Percentiles rank a stretch among this genome's conserved stretches.
These are phyloP conservation scores for Columba guinea DNA, from an alignment of 2,797 vertebrate species.

Conservation along the genomic window DNA sequence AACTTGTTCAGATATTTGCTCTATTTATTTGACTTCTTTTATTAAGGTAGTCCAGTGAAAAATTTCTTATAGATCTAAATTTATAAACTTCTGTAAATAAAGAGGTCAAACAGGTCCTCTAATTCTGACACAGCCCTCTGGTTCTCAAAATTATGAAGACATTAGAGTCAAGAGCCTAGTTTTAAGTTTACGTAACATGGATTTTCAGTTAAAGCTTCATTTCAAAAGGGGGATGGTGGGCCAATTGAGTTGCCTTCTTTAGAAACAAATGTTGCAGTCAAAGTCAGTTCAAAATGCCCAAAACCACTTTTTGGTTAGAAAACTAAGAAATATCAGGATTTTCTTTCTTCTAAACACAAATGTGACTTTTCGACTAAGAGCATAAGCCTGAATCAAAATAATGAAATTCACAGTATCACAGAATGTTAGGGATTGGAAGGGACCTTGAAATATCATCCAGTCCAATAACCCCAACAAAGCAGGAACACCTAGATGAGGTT, in stretches of 20 bases:
- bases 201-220: not conserved
- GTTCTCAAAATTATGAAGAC: not conserved
- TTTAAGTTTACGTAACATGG: not conserved
- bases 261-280: not conserved
- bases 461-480: no score
- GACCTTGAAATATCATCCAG: no score
- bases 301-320: not conserved
- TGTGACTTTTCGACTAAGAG: not conserved
- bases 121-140: not conserved
- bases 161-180: not conserved
- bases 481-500: no score
- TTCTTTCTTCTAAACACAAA: not conserved
- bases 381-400: not conserved
- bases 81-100: not conserved
- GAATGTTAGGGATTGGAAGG: no score
- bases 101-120: not conserved
- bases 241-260: not conserved
- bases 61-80: not conserved
- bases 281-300: not conserved
- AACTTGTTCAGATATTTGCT: not conserved
- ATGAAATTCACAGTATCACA: not conserved
- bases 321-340: not conserved
- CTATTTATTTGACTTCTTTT: not conserved
- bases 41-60: not conserved
- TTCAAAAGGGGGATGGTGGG: not conserved